Conservation (phyloP, 2,797 vertebrate genomes). For the Oreochromis grahami region DNA sequence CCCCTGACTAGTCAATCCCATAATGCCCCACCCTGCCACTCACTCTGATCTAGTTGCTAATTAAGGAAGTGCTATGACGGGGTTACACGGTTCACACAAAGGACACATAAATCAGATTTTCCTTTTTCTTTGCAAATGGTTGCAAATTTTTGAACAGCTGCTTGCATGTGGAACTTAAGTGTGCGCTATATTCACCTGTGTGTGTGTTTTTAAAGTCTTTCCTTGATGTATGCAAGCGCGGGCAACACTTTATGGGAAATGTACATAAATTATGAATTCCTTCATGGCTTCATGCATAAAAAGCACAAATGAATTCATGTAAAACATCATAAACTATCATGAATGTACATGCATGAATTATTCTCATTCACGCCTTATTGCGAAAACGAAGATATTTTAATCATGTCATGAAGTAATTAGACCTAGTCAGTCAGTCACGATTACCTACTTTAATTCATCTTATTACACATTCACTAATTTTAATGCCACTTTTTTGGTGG, state of each 20-base stretch:
- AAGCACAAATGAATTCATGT: background rate
- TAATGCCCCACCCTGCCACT: conserved; percentile 36
- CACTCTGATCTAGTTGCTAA: conserved; percentile 49
- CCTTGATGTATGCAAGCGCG: background rate
- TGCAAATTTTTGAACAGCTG: background rate
- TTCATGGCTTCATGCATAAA: background rate
- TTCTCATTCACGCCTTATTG: background rate
- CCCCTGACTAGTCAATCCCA: conserved; percentile 31
- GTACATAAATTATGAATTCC: background rate
- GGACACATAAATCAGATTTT: conserved; percentile 36
- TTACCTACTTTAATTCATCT: background rate
- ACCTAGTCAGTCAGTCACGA: background rate
- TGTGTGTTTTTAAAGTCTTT: background rate
- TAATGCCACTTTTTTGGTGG: background rate
- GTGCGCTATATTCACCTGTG: background rate
- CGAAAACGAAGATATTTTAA: background rate
- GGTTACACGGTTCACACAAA: conserved; percentile 32
- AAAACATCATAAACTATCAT: background rate
- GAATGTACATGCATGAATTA: background rate
- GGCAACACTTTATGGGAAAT: background rate
- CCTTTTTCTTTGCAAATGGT: background rate
- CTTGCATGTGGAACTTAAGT: background rate
- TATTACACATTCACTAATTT: background rate
- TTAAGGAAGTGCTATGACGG: conserved; percentile 53
- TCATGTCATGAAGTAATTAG: background rate